Conservation (phyloP, 2,797 vertebrate genomes). For the Crocodylus rhombifer region DNA sequence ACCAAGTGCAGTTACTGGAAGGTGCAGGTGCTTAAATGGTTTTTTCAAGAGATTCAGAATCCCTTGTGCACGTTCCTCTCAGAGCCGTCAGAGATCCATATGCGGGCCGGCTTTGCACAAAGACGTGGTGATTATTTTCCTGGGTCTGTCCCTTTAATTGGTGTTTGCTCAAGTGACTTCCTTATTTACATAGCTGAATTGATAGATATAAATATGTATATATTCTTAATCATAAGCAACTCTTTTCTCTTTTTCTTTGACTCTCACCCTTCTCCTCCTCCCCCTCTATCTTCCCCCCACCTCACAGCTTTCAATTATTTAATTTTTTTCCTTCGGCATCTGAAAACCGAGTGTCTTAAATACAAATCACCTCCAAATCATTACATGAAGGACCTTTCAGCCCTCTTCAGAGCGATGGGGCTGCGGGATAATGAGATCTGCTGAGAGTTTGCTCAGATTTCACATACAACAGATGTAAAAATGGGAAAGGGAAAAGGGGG, state of each 20-base stretch:
- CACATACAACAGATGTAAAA: constrained; percentile 86
- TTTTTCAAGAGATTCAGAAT: neutral
- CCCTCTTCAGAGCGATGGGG: constrained; percentile 80
- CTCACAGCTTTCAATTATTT: constrained; percentile 46
- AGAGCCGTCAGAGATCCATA: neutral
- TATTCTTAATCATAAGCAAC: neutral
- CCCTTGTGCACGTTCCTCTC: neutral
- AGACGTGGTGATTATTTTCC: neutral
- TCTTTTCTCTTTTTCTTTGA: neutral
- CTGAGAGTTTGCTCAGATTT: constrained; percentile 92
- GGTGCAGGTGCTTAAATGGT: neutral
- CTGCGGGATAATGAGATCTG: constrained; percentile 92
- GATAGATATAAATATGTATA: neutral
- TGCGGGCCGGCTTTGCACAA: neutral
- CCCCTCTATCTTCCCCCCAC: neutral
- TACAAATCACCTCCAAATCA: constrained; percentile 96
- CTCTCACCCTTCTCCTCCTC: constrained; percentile 33
- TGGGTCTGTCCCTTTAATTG: neutral
- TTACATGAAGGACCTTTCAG: constrained; percentile 90
- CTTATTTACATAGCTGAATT: neutral
- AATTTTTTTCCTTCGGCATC: constrained; percentile 45
- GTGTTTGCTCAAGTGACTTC: neutral
- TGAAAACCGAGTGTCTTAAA: constrained; percentile 85
- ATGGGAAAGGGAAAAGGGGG: constrained; percentile 78
- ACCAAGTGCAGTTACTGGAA: neutral